Conservation (phyloP, 2,113 vertebrate species). For the Equus przewalskii region DNA sequence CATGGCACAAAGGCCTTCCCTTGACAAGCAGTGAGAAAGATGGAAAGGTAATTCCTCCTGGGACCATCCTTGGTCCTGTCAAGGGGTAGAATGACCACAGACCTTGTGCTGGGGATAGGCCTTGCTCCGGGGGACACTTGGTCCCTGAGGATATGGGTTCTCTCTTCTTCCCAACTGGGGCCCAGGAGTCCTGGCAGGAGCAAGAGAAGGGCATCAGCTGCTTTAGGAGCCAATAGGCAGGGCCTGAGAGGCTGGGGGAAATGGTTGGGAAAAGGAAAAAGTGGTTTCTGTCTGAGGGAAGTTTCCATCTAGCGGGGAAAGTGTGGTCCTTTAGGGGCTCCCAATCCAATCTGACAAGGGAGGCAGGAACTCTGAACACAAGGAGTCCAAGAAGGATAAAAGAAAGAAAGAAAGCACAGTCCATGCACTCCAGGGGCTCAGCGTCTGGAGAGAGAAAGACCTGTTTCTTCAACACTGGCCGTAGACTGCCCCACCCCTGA, state of each 20-base stretch:
- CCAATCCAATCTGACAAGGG: neutral
- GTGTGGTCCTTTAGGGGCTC: neutral
- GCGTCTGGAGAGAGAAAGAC: neutral
- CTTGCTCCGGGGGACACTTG: neutral
- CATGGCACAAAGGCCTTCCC: neutral
- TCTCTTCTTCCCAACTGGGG: neutral
- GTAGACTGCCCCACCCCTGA: neutral
- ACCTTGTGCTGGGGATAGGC: neutral
- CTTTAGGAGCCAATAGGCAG: neutral
- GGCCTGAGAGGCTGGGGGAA: neutral
- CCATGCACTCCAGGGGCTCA: neutral
- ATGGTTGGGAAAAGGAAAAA: neutral
- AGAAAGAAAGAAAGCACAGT: neutral
- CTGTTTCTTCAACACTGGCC: neutral
- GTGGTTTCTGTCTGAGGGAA: neutral
- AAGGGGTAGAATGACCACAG: neutral
- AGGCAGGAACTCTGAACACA: neutral
- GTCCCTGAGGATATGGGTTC: neutral
- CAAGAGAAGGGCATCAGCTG: neutral
- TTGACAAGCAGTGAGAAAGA: neutral
- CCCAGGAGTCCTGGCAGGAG: neutral
- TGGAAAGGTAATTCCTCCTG: neutral
- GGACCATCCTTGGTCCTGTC: neutral
- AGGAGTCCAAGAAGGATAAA: neutral
- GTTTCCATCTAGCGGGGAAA: slow-evolving; percentile 14